Evolutionary conservation across 2,797 vertebrate species (phyloP).

Genomic region (Rhabdomys pumilio): DNA sequence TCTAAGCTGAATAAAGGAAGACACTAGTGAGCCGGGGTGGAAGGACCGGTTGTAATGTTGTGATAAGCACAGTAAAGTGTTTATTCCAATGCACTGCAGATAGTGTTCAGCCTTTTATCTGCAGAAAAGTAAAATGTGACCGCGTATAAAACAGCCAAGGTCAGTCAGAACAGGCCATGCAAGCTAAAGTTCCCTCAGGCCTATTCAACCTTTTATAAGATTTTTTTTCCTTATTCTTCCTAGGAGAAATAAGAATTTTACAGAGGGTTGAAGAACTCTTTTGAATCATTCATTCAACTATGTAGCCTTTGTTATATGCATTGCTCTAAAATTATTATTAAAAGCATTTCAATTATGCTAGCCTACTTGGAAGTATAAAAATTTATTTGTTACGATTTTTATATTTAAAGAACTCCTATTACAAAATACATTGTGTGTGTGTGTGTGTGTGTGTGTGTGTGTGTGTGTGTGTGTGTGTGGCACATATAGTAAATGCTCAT

Average conservation of each 20-base stretch:
- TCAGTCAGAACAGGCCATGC: constrained; percentile 38
- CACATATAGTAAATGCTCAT: background rate
- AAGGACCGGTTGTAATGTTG: constrained; percentile 62
- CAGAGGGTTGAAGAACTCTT: background rate
- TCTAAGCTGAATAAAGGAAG: constrained; percentile 20
- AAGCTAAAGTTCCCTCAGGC: constrained; percentile 79
- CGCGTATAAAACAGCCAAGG: constrained; percentile 84
- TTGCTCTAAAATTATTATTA: constrained; percentile 41
- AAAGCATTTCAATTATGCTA: background rate
- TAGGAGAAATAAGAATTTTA: constrained; percentile 60
- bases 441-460: no score
- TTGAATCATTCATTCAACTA: constrained; percentile 56
- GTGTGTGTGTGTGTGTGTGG: background rate
- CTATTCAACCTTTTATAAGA: constrained; percentile 77
- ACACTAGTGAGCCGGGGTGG: constrained; percentile 12
- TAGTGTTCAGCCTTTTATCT: constrained; percentile 70
- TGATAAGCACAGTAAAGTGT: constrained; percentile 67
- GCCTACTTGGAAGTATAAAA: background rate
- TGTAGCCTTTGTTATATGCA: background rate
- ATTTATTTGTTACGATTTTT: background rate
- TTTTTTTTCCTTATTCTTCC: background rate
- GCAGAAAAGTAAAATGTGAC: constrained; percentile 80
- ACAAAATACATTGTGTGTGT: background rate
- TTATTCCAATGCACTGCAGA: constrained; percentile 69
- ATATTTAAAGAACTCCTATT: background rate